Evolutionary conservation across 2,888 invertebrate genomes (phyloP), one percentile per base, ranked within the genome.

Genomic region (Polietes domitor): DNA sequence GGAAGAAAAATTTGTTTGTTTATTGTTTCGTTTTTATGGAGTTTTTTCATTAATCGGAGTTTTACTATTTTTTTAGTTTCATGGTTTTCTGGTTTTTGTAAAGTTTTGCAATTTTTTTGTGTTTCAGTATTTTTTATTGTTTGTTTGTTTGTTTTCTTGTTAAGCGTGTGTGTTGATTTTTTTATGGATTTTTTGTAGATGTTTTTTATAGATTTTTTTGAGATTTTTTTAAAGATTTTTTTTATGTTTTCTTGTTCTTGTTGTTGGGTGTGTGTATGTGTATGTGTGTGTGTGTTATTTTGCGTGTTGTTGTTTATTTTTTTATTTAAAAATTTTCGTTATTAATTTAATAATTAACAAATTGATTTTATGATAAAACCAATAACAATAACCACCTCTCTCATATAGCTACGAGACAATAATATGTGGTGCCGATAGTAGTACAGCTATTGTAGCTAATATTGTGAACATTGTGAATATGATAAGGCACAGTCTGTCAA

Each of bases 401-500:
- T 92, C 92, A 92, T 92, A 92, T 92, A 92, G 92, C 92, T 92
- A 92, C 92, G 92, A 92, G 92, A 92, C 92, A 92, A 92, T 92
- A 92, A 92, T 92, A 95, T 98, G 98, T 91, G 98, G 98, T 93
- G 98, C 98, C 93, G 97, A 97, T 94, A 97, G 96, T 93, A 98
- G 96, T 94, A 98, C 98, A 94, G 97, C 97, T 94, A 98, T 96
- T 93, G 98, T 98, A 93, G 98, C 97, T 94, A 98, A 96, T 95
- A 98, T 97, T 94, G 98, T 98, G 96, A 98, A 98, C 94, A 97
- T 95, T 94, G 98, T 98, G 96, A 99, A 99, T 95, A 98, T 96
- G 95, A 98, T 98, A 96, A 99, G 97, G 96, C 99, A 99, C 95
- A 98, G 96, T 95, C 98, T 96, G 96, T 99, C 99, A 94, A 99